A percentile compares a stretch with the other conserved stretches of the same genome.
Evolutionary conservation across 1,140 invertebrate genomes (phyloP).

Genomic region (Drosophila parvula): DNA sequence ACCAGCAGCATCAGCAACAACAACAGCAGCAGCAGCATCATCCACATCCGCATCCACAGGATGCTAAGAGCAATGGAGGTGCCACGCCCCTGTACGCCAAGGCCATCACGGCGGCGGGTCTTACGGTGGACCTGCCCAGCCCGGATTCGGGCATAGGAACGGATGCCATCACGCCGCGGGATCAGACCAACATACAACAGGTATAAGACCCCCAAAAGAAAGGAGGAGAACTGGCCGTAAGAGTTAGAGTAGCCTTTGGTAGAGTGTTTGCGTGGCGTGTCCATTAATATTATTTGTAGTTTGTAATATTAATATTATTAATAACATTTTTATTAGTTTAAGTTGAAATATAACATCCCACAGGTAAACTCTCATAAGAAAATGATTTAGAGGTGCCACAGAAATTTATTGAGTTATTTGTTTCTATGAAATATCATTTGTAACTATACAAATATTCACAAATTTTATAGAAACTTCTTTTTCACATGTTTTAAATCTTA

Average conservation of each 20-base stretch:
- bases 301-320: constrained; percentile 1
- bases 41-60: constrained; percentile 39
- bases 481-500: no score
- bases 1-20: constrained; percentile 64
- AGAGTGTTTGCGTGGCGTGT: constrained; percentile 9
- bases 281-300: constrained; percentile 11
- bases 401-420: no score
- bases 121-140: constrained; percentile 95
- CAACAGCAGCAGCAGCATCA: constrained; percentile 68
- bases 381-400: not conserved
- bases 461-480: not conserved
- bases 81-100: constrained; percentile 81
- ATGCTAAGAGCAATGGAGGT: constrained; percentile 49
- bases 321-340: not conserved
- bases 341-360: not conserved
- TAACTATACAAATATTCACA: not conserved
- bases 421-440: no score
- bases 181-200: constrained; percentile 94
- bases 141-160: constrained; percentile 96
- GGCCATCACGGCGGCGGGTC: constrained; percentile 87
- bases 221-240: not conserved
- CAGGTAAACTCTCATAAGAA: not conserved
- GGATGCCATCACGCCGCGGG: constrained; percentile 94
- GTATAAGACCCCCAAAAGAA: constrained; percentile 84
- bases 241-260: constrained; percentile 7